Evolutionary conservation across 2,113 vertebrate species (phyloP).

Genomic region (mouse (Mus musculus)): DNA sequence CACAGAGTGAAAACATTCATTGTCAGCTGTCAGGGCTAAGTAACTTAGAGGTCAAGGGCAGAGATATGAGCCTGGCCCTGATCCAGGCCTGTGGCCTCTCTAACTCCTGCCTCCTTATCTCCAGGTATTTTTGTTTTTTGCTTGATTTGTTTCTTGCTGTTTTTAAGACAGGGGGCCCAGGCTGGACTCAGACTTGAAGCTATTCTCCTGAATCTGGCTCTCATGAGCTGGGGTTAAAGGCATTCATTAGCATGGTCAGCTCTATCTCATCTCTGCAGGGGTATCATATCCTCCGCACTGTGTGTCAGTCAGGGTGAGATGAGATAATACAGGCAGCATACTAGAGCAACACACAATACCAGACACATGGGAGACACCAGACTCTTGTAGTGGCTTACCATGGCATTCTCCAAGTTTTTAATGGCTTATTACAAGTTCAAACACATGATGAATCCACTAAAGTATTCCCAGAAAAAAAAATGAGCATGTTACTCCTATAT

Average conservation of each 20-base stretch:
- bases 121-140: not conserved
- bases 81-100: not conserved
- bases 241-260: not conserved
- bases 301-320: not conserved
- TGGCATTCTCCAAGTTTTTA: not conserved
- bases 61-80: not conserved
- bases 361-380: not conserved
- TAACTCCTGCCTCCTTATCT: not conserved
- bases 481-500: not conserved
- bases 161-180: not conserved
- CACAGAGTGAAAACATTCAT: not conserved
- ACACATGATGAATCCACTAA: not conserved
- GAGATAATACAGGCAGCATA: not conserved
- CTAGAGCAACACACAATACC: not conserved
- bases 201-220: not conserved
- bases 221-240: not conserved
- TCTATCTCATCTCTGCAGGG: not conserved
- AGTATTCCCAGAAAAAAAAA: conserved; percentile 1
- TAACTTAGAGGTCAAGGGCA: not conserved
- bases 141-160: not conserved
- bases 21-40: not conserved
- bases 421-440: not conserved
- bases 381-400: not conserved
- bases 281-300: not conserved
- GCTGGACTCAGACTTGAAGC: not conserved